Evolutionary conservation across 2,888 invertebrate genomes (phyloP), one percentile per base, ranked within the genome.

Genomic region (Oligia latruncula): DNA sequence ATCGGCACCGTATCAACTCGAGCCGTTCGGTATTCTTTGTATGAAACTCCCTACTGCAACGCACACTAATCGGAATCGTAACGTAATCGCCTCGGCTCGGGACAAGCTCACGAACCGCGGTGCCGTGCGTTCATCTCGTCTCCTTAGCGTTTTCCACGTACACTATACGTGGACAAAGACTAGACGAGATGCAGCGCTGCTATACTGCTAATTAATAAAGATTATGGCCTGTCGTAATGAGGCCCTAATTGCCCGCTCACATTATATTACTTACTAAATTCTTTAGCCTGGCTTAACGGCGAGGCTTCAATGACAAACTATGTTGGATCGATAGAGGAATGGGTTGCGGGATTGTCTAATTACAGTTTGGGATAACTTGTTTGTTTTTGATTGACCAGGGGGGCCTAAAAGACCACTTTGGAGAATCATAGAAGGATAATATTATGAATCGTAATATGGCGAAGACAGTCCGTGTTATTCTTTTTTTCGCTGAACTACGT

Each of bases 301-400:
- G n/a, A 17, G 40, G 55, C 40, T 43, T 68, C 46, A 35, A 58
- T 83, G 68, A 83, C 67, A 83, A 83, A 83, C 78, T 70, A 68
- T 64, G 29, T 64, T n/a, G 78, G 78, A 49, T 83, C 78, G 40
- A 83, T 83, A 77, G 2, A 15, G 15, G 5, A 40, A 62, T 55
- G 68, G 62, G 55, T 68, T 62, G 8, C 29, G 46, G 52, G 62
- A 11, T 55, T n/a, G 68, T 13, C 29, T 77, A 55, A 83, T 77
- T 77, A 81, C 62, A 58, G 55, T 83, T 62, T 49, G 40, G 49
- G 83, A 83, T 83, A n/a, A 65, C 17, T 49, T 20, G n/a, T 58
- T 70, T 55, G 62, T 23, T 68, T 80, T 29, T 80, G 35, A 60
- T 60, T 46, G 55, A n/a, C 29, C 35, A 35, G 35, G 2, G 35